phyloP scores from a whole-genome alignment of 2,113 vertebrate species.

The Platanista minor region DNA sequence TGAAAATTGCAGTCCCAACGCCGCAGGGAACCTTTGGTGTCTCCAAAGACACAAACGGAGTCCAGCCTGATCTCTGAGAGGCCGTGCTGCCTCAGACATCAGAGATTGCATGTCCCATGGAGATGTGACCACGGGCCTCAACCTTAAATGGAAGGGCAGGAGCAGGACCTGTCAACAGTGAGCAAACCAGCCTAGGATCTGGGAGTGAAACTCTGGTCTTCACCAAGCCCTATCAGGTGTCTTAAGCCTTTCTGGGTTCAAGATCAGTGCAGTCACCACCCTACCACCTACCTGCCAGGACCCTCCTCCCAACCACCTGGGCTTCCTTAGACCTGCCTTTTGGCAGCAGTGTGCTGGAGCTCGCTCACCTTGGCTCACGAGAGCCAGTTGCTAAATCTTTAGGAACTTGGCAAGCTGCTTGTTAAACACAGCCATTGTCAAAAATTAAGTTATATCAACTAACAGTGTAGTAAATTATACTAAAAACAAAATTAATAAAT shows the following conservation, averaged over 20 bases:
- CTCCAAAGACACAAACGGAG: background rate
- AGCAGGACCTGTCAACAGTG: background rate
- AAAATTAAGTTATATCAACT: conserved; percentile 29
- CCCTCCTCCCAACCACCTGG: background rate
- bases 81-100: background rate
- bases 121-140: background rate
- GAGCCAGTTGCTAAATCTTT: background rate
- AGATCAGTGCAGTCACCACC: background rate
- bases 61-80: background rate
- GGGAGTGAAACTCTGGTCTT: background rate
- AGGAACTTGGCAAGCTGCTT: background rate
- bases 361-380: background rate
- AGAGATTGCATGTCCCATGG: background rate
- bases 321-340: background rate
- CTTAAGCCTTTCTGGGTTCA: background rate
- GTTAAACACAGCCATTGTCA: conserved; percentile 1
- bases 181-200: background rate
- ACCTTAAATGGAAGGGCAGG: background rate
- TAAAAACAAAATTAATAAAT: background rate
- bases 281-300: background rate
- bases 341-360: background rate
- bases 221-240: background rate
- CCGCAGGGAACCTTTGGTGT: background rate
- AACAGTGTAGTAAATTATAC: background rate
- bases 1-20: background rate